Conservation (phyloP, 2,888 invertebrate genomes). For the Drosophila aldrichi region DNA sequence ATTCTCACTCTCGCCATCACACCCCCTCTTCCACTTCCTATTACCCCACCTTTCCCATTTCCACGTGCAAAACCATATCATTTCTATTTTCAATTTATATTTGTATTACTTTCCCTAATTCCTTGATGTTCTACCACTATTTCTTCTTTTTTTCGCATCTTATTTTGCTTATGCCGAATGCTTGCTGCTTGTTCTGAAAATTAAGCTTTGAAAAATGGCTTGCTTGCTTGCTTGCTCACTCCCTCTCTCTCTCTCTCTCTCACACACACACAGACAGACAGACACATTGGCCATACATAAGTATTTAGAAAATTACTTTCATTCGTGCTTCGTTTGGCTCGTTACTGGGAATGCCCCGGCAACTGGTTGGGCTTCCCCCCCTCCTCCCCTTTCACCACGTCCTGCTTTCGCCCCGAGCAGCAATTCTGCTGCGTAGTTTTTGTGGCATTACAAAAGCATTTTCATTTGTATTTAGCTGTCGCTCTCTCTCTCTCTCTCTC, state of each 20-base stretch:
- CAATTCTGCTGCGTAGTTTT: conserved; percentile 51
- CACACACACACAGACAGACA: conserved; percentile 16
- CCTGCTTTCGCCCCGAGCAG: not conserved
- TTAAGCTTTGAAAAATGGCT: conserved; percentile 79
- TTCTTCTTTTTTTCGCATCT: conserved; percentile 17
- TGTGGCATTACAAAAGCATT: conserved; percentile 75
- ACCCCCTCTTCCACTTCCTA: not conserved
- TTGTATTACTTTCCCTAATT: conserved; percentile 12
- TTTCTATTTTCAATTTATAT: conserved; percentile 4
- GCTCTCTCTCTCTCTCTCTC: not conserved
- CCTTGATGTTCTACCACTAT: conserved; percentile 3
- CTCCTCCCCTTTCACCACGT: not conserved
- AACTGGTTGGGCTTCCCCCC: conserved; percentile 35
- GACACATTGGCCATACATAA: conserved; percentile 46
- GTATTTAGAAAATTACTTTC: conserved; percentile 80
- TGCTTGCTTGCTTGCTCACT: conserved; percentile 34
- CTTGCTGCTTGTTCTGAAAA: conserved; percentile 63
- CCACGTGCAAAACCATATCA: not conserved
- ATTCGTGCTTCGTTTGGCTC: conserved; percentile 74
- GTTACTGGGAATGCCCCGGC: conserved; percentile 63
- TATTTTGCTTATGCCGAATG: conserved; percentile 40
- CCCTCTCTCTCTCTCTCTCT: not conserved
- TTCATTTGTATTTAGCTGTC: conserved; percentile 78
- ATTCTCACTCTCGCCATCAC: not conserved
- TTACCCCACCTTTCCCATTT: not conserved